Conservation (phyloP, 92 coral and sea anemone species). For the Phenganax subtilis region DNA sequence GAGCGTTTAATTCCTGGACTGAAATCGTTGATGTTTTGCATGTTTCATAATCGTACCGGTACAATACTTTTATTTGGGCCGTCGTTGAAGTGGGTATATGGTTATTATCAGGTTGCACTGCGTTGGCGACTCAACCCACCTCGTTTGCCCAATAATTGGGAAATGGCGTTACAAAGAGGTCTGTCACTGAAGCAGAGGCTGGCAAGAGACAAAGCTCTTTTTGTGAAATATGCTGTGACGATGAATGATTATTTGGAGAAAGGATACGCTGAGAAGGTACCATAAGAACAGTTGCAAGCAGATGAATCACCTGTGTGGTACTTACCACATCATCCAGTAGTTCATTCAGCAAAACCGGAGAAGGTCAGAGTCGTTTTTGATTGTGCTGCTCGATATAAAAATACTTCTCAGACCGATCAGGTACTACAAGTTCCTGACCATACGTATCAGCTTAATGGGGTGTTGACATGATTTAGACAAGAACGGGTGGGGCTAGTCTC, state of each 20-base stretch:
- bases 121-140: constrained; percentile 52
- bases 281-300: constrained; percentile 37
- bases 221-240: constrained; percentile 54
- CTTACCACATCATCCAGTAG: constrained; percentile 54
- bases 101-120: constrained; percentile 49
- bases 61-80: too few relatives aligned
- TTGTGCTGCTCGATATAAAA: constrained; percentile 48
- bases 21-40: too few relatives aligned
- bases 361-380: constrained; percentile 51
- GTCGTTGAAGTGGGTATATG: constrained; percentile 34
- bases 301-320: constrained; percentile 48
- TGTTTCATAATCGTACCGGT: too few relatives aligned
- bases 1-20: too few relatives aligned
- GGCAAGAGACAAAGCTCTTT: constrained; percentile 39
- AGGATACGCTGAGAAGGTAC: constrained; percentile 55
- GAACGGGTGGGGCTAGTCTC: constrained; percentile 34
- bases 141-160: constrained; percentile 42
- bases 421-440: constrained; percentile 30
- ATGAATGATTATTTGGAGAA: constrained; percentile 53
- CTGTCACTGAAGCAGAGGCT: constrained; percentile 50
- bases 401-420: constrained; percentile 46
- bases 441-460: constrained; percentile 21
- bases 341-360: constrained; percentile 50
- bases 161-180: constrained; percentile 45
- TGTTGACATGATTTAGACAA: constrained; percentile 30